Conservation (phyloP, 2,113 vertebrate genomes). For the Setophaga petechia region DNA sequence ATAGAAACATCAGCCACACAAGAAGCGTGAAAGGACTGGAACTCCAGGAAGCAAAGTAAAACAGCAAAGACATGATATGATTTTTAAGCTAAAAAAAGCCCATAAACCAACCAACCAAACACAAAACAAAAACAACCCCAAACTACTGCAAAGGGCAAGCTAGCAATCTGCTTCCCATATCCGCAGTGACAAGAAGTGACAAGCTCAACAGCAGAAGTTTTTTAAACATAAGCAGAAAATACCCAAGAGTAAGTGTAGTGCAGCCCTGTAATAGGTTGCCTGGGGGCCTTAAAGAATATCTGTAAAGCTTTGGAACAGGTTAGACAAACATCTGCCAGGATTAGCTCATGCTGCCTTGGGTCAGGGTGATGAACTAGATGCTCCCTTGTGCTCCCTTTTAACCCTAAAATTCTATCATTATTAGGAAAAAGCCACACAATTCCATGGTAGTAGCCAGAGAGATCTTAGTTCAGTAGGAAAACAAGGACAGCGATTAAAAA, state of each 20-base stretch:
- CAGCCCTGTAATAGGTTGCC: conserved; percentile 14
- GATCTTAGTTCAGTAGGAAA: not conserved
- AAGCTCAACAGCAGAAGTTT: not conserved
- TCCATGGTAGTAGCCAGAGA: not conserved
- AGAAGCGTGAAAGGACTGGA: not conserved
- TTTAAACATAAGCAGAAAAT: conserved; percentile 9
- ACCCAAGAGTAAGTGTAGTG: not conserved
- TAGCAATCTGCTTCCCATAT: conserved; percentile 6
- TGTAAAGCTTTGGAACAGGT: conserved; percentile 43
- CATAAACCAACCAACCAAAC: not conserved
- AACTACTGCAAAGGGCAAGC: not conserved
- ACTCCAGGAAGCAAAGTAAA: not conserved
- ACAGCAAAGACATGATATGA: not conserved
- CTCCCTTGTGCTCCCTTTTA: conserved; percentile 13
- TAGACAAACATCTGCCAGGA: conserved; percentile 51
- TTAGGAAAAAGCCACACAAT: not conserved
- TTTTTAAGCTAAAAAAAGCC: not conserved
- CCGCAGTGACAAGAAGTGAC: conserved; percentile 7
- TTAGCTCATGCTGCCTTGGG: conserved; percentile 53
- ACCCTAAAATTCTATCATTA: conserved; percentile 7
- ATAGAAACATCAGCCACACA: fast-evolving
- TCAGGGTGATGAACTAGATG: conserved; percentile 34
- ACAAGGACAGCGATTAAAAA: not conserved
- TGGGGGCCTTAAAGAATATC: conserved; percentile 26
- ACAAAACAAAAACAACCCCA: not conserved